These are phyloP conservation scores for Micromys minutus DNA, from an alignment of 2,113 vertebrate genomes.

Conservation along the genomic window DNA sequence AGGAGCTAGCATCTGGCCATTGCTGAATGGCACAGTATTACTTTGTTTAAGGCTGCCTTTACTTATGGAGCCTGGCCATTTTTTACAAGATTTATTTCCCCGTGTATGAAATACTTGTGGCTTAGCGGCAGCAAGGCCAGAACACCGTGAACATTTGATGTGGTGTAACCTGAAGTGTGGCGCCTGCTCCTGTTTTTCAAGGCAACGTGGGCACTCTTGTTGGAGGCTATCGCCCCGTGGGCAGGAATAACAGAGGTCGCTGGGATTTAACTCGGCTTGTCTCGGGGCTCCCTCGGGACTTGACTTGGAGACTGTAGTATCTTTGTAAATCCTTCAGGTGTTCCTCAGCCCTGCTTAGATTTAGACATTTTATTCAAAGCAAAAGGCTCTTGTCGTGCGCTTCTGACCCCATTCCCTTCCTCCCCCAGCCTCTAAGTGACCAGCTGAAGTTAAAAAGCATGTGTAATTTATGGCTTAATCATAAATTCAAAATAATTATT, in stretches of 20 bases:
- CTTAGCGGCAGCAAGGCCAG: neutral
- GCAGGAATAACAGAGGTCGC: slow-evolving; percentile 3
- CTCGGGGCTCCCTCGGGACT: neutral
- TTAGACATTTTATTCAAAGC: slow-evolving; percentile 50
- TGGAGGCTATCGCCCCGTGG: neutral
- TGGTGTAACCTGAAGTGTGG: neutral
- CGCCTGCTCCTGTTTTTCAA: neutral
- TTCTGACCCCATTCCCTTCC: slow-evolving; percentile 48
- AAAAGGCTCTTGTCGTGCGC: slow-evolving; percentile 62
- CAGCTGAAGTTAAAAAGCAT: slow-evolving; percentile 62
- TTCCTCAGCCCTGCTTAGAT: neutral
- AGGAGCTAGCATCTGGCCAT: neutral
- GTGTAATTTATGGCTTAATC: slow-evolving; percentile 77
- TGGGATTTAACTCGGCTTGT: neutral
- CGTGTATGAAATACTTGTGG: neutral
- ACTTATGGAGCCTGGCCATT: neutral
- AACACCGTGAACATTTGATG: neutral
- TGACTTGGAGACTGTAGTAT: slow-evolving; percentile 3
- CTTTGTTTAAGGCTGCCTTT: neutral
- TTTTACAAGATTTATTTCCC: neutral
- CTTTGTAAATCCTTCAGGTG: slow-evolving; percentile 48
- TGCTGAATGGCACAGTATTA: neutral
- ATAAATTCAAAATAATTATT: slow-evolving; percentile 81
- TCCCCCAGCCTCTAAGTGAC: slow-evolving; percentile 57
- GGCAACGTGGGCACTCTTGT: neutral